Base-by-base conservation (phyloP, 1,140 invertebrate species). In the Rhagoletis zephyria region DNA sequence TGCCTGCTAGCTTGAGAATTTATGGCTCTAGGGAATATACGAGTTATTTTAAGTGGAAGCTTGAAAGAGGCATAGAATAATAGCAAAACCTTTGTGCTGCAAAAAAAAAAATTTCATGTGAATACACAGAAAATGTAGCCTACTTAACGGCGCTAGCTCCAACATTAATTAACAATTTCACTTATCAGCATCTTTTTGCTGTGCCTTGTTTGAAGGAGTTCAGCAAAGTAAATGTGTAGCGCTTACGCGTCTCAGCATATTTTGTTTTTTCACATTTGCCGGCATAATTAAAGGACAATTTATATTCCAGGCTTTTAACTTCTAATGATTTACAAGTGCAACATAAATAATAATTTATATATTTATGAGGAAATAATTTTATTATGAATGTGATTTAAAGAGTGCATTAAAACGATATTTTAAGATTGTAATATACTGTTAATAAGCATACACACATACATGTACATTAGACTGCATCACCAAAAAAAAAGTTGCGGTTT, bases 101-200 rank as follows among this genome's bases (percentile, higher is more conserved):
- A 12, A 56, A 63, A 63, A n/a, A n/a, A n/a, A n/a, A 63, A 63
- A 63, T 4, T 1, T 12, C 7, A 63, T 63, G 61, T 63, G 61
- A 63, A 63, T 63, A 9, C 10, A n/a, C 61, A 63, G 4, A 63
- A 12, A 63, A n/a, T 48, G 3, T 74, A 74, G 67, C 67, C 67
- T 74, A 74, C 67, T 48, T 74, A 42, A 14, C 14, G 67, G 67
- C 42, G 67, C 67, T 45, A 45, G 67, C 42, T 40, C 14, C 67
- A n/a, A 48, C 67, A 74, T 74, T 74, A 74, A 74, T 74, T 74
- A 74, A 74, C 67, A 74, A 74, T 74, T 74, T 74, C 67, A 74
- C 67, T 74, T 74, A 74, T 74, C 67, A 74, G 67, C 67, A 74
- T 48, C 40, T 74, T 74, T 67, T 74, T 74, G 14, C 40, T 45